phyloP scores from a whole-genome alignment of 2,113 vertebrate genomes.

The Pantherophis guttatus region DNA sequence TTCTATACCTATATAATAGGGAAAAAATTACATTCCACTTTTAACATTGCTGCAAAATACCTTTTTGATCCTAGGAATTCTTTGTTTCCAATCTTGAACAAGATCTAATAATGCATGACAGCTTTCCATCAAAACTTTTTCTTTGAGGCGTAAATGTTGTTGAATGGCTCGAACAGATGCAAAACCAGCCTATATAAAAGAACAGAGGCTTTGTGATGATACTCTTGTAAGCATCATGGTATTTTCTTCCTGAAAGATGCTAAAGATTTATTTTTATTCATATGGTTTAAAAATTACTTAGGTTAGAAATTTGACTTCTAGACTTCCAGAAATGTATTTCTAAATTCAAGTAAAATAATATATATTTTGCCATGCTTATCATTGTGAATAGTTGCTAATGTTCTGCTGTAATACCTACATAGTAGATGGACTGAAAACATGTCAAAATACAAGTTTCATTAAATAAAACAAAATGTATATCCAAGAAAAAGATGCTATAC shows the following conservation, averaged over 20 bases:
- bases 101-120: slow-evolving; percentile 73
- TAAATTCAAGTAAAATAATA: background rate
- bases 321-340: background rate
- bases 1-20: background rate
- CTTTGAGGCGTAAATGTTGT: slow-evolving; percentile 76
- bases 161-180: slow-evolving; percentile 74
- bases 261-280: background rate
- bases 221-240: background rate
- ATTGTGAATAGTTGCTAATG: background rate
- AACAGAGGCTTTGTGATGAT: slow-evolving; percentile 4
- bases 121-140: slow-evolving; percentile 78
- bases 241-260: background rate
- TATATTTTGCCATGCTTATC: background rate
- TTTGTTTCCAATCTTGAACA: slow-evolving; percentile 65
- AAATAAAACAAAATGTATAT: background rate
- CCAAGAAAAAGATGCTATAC: background rate
- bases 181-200: slow-evolving; percentile 71
- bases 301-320: background rate
- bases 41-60: slow-evolving; percentile 61
- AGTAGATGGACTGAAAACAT: background rate
- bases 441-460: background rate
- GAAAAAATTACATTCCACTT: background rate
- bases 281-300: background rate
- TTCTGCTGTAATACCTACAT: background rate
- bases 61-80: slow-evolving; percentile 70